These are phyloP conservation scores for Hemibates koningsi DNA, from an alignment of 2,113 vertebrate genomes.

Conservation along the genomic window DNA sequence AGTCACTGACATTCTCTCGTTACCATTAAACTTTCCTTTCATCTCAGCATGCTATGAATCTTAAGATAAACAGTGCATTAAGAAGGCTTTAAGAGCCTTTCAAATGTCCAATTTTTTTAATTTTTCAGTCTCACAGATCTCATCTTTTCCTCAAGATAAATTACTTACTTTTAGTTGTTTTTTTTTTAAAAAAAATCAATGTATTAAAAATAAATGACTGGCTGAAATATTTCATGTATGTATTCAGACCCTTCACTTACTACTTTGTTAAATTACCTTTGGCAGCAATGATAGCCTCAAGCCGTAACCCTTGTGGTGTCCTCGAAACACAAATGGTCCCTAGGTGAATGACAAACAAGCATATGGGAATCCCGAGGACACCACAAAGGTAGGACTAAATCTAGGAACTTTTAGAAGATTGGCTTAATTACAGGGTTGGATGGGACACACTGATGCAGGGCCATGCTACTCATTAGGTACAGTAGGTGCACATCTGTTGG, in stretches of 20 bases:
- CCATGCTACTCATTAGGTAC: not conserved
- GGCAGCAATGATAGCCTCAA: not conserved
- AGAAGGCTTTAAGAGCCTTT: not conserved
- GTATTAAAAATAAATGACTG: not conserved
- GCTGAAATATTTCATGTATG: not conserved
- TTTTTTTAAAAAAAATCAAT: fast-evolving
- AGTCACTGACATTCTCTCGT: not conserved
- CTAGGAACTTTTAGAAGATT: not conserved
- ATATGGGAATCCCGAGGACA: not conserved
- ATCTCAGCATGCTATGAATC: not conserved
- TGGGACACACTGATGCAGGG: not conserved
- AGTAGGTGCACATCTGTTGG: not conserved
- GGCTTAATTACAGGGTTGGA: not conserved
- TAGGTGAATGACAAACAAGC: not conserved
- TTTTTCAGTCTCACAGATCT: not conserved
- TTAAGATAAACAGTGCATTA: not conserved
- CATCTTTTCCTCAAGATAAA: not conserved
- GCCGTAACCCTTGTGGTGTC: not conserved
- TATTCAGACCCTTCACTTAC: not conserved
- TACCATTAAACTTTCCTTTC: not conserved
- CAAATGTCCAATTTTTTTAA: not conserved
- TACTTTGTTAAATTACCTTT: not conserved
- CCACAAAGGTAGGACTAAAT: not conserved
- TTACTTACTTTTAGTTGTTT: not conserved
- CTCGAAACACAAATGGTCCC: not conserved